Evolutionary conservation across 2,797 vertebrate genomes (phyloP).

Genomic region (Cetoscarus ocellatus): DNA sequence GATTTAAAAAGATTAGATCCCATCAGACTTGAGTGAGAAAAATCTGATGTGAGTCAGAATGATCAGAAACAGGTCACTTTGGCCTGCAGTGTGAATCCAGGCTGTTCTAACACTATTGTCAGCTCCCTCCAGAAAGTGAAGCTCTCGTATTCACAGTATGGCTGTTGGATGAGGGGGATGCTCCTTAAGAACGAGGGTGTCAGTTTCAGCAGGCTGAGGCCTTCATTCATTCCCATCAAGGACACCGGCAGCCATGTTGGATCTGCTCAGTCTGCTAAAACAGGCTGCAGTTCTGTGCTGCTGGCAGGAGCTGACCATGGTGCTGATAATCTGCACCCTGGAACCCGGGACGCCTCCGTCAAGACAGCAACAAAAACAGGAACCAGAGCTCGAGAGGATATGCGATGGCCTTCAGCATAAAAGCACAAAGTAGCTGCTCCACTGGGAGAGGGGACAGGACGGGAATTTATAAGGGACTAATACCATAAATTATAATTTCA

Average conservation of each 20-base stretch:
- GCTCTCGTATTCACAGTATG: neutral
- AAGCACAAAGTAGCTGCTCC: neutral
- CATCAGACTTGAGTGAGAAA: too few species aligned
- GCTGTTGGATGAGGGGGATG: neutral
- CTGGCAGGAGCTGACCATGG: slow-evolving; percentile 70
- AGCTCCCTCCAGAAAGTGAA: neutral
- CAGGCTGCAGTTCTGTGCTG: slow-evolving; percentile 11
- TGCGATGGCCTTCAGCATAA: slow-evolving; percentile 44
- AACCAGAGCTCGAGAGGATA: neutral
- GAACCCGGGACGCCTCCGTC: neutral
- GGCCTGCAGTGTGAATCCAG: too few species aligned
- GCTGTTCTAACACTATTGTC: too few species aligned
- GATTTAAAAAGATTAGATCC: too few species aligned
- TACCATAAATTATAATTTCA: too few species aligned
- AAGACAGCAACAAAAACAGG: neutral
- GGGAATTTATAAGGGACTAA: too few species aligned
- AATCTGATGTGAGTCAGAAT: too few species aligned
- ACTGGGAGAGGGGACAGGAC: too few species aligned
- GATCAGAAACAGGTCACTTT: too few species aligned
- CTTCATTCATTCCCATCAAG: slow-evolving; percentile 16
- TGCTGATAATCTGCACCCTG: slow-evolving; percentile 63
- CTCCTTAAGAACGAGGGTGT: neutral
- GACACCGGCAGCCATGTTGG: slow-evolving; percentile 52
- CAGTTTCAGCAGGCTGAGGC: neutral
- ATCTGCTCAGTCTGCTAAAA: slow-evolving; percentile 17